Percentiles rank a stretch among this genome's conserved stretches.
Conservation (phyloP, 2,113 vertebrate genomes). For the Nothocercus nigrocapillus region DNA sequence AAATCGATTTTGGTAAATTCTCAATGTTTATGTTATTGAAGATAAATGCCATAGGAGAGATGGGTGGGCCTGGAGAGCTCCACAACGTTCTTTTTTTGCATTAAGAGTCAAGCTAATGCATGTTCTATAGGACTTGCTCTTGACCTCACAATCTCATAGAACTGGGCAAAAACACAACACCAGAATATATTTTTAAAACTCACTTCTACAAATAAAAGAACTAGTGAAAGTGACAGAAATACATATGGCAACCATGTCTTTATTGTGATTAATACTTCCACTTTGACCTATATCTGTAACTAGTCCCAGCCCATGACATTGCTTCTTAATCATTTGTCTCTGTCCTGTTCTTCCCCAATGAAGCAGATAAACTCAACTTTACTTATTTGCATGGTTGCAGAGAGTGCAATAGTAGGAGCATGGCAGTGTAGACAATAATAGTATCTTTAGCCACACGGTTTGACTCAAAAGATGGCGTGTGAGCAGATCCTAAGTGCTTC, state of each 20-base stretch:
- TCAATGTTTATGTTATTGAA: slow-evolving; percentile 32
- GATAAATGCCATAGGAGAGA: slow-evolving; percentile 1
- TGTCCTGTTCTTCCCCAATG: neutral
- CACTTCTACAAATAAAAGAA: neutral
- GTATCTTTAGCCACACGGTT: neutral
- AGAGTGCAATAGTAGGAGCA: neutral
- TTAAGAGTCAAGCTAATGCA: neutral
- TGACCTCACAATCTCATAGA: neutral
- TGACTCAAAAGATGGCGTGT: neutral
- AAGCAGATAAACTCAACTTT: neutral
- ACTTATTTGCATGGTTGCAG: fast-evolving
- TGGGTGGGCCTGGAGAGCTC: neutral
- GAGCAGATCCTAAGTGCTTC: neutral
- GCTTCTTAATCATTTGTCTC: neutral
- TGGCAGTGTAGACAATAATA: neutral
- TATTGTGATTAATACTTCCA: neutral
- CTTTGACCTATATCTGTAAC: neutral
- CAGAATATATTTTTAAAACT: neutral
- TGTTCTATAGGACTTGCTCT: neutral
- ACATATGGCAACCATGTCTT: neutral
- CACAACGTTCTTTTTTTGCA: neutral
- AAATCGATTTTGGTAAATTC: neutral
- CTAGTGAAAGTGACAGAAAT: neutral
- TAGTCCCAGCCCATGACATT: neutral
- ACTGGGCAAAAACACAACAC: neutral